phyloP scores from a whole-genome alignment of 2,888 invertebrate genomes.

The Calephelis perditalis region DNA sequence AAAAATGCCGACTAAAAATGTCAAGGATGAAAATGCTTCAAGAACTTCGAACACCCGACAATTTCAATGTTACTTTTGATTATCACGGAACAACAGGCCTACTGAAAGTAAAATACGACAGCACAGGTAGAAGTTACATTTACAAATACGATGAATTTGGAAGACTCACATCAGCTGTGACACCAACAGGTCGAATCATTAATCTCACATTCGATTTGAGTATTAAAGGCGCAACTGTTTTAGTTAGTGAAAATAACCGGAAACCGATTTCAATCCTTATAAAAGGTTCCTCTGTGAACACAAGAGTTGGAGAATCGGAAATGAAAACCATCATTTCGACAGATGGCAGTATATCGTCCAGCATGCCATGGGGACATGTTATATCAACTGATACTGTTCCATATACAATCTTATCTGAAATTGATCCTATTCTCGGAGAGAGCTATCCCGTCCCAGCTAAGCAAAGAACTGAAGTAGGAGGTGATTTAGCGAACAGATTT shows the following conservation, averaged over 20 bases:
- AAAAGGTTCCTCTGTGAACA: slow-evolving; percentile 91
- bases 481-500: slow-evolving; percentile 93
- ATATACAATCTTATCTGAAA: slow-evolving; percentile 92
- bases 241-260: slow-evolving; percentile 88
- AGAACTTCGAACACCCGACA: slow-evolving; percentile 93
- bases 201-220: slow-evolving; percentile 93
- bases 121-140: slow-evolving; percentile 93
- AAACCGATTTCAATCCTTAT: slow-evolving; percentile 91
- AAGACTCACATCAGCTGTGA: slow-evolving; percentile 92
- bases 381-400: slow-evolving; percentile 94
- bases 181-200: slow-evolving; percentile 96
- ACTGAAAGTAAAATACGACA: slow-evolving; percentile 91
- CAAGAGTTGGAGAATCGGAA: slow-evolving; percentile 89
- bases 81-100: slow-evolving; percentile 95
- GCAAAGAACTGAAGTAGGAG: slow-evolving; percentile 92
- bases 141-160: slow-evolving; percentile 98
- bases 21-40: slow-evolving; percentile 95
- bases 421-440: slow-evolving; percentile 91
- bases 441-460: slow-evolving; percentile 95
- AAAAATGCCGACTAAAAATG: slow-evolving; percentile 93
- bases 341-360: slow-evolving; percentile 89
- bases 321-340: slow-evolving; percentile 87
- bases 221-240: slow-evolving; percentile 92
- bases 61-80: slow-evolving; percentile 95
- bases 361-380: slow-evolving; percentile 91